These are phyloP conservation scores for Puma concolor DNA, from an alignment of 2,113 vertebrate species.

Conservation along the genomic window DNA sequence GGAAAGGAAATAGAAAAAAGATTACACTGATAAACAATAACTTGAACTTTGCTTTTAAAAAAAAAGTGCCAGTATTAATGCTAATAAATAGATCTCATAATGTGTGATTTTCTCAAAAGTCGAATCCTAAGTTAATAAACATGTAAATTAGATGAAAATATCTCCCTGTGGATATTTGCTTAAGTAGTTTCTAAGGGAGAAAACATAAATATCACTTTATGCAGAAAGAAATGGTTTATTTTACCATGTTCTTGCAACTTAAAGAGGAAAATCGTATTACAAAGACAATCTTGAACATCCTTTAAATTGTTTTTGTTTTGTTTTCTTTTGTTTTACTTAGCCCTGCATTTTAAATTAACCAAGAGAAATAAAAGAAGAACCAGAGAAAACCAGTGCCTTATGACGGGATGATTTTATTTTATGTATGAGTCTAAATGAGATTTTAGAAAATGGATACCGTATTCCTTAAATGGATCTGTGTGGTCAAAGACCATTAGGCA, in stretches of 20 bases:
- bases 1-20: neutral
- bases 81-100: conserved; percentile 1
- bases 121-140: neutral
- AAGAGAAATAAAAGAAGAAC: conserved; percentile 75
- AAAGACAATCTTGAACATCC: neutral
- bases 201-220: neutral
- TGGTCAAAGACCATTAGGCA: conserved; percentile 84
- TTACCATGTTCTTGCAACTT: neutral
- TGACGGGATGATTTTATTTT: conserved; percentile 82
- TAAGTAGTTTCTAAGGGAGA: neutral
- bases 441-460: conserved; percentile 81
- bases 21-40: neutral
- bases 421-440: conserved; percentile 83
- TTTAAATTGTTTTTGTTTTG: conserved; percentile 40
- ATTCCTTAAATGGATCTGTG: conserved; percentile 80
- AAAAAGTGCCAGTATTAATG: neutral
- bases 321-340: conserved; percentile 29
- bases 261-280: neutral
- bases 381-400: conserved; percentile 67
- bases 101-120: neutral
- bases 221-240: conserved; percentile 4
- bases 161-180: neutral
- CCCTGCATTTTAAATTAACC: conserved; percentile 84
- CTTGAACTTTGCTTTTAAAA: neutral
- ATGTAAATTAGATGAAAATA: neutral